Evolutionary conservation across 2,797 vertebrate species (phyloP), one percentile per base, ranked within the genome.

Genomic region (Luscinia luscinia): DNA sequence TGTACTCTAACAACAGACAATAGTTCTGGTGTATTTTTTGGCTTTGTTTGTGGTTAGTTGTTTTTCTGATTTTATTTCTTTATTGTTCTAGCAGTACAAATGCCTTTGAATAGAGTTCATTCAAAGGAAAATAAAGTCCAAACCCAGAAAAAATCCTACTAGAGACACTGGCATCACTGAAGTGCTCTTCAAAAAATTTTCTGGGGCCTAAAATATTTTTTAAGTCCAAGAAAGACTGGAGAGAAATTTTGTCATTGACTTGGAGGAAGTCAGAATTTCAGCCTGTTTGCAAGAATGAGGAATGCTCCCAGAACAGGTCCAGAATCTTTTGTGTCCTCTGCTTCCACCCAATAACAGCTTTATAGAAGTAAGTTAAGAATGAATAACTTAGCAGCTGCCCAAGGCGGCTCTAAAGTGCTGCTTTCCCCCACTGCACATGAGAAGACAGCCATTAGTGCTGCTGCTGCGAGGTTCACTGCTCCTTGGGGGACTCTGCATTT

Each of bases 381-480:
- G 89, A 95, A 73, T 84, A 93, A 96, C 85, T 75, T 88, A 96
- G 90, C 92, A 93, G 93, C 81, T 89, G 95, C 93, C 93, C 95
- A 96, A 96, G 76, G 88, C 66, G 0, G 79, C 93, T 96, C 95
- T 97, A 95, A 97, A 96, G 91, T 73, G 91, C 91, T 95, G 92
- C 90, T 84, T 88, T 93, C 40, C 82, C 94, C 89, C 9, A 0
- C 89, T 90, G 89, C 93, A 84, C 91, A 96, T 76, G 95, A 96
- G 93, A 92, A 95, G 93, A 86, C 84, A 92, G 90, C 89, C 95
- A 97, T 96, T 96, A 96, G 92, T 7, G 3, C 81, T 94, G 91
- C 75, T 91, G 95, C 94, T 94, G 88, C 11, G 64, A 92, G 96
- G 94, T 94, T 97, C 96, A 96, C 76, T 89, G 18, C 96, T 97